Evolutionary conservation across 2,113 vertebrate species (phyloP), one percentile per base, ranked within the genome.

Genomic region (Grantiella picta): DNA sequence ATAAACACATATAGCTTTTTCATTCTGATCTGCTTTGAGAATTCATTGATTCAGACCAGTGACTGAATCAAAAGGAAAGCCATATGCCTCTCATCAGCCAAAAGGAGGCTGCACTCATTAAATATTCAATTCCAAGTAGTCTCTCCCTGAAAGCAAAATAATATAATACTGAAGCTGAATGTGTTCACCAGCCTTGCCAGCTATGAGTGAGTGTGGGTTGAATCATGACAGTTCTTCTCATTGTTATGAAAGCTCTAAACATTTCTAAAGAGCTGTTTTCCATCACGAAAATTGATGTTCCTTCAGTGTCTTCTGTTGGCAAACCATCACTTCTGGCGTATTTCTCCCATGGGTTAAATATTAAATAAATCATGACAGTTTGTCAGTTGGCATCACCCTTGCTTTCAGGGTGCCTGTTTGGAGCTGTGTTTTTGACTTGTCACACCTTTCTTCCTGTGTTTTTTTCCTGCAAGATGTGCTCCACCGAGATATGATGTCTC

Each of bases 171-270:
- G 44, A 73, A 86, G 42, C 24, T 77, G 61, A 84, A 57, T 61
- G 42, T 79, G 53, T 77, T 77, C 52, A 60, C 23, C 38, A 93
- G 40, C 66, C 80, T 87, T 85, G 44, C 72, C 11, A n/a, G 78
- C 56, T 83, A 5, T 69, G 33, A 76, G 6, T 23, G 57, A 82
- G 60, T 56, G 83, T 90, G 81, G 49, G 54, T 29, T 93, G 85
- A 91, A 45, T 81, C 53, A 56, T 86, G 86, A 79, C 61, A 68
- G 68, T 29, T 93, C 49, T 78, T 61, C 31, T 82, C 20, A 65
- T 80, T 93, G 65, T 89, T 93, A 44, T 35, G 57, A 87, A 81
- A 85, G 33, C 82, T 94, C 73, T 69, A 76, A 96, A 85, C 17
- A 44, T 73, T 91, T 90, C 57, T 49, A 52, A 88, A 66, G 69